Conservation (phyloP, 2,888 invertebrate genomes). For the Stenodema calcarata region DNA sequence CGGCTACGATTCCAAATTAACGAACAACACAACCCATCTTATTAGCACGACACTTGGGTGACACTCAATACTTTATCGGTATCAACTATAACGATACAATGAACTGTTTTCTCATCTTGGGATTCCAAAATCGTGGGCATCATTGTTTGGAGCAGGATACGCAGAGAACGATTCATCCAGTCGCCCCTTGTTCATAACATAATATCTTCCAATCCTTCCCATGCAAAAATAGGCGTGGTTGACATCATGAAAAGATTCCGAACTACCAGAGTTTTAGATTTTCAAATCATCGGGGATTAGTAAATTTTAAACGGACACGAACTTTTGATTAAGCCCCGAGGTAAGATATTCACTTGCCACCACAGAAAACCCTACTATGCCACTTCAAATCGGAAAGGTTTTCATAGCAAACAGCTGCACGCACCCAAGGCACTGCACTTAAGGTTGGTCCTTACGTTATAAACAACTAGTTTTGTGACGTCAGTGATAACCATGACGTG, state of each 20-base stretch:
- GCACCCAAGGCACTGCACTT: not conserved
- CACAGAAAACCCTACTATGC: too few species aligned
- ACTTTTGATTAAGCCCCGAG: not conserved
- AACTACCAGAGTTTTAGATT: not conserved
- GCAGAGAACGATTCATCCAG: not conserved
- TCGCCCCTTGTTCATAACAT: not conserved
- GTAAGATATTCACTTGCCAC: not conserved
- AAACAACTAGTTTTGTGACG: not conserved
- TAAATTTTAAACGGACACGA: not conserved
- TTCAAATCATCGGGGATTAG: not conserved
- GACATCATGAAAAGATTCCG: not conserved
- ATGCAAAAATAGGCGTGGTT: not conserved
- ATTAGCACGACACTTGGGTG: not conserved
- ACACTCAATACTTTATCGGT: not conserved
- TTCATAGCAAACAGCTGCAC: slow-evolving; percentile 24
- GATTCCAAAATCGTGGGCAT: not conserved
- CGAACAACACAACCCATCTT: not conserved
- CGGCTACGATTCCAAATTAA: not conserved
- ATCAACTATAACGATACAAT: not conserved
- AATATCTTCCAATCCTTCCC: not conserved
- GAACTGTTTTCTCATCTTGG: not conserved
- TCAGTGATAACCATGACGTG: too few species aligned
- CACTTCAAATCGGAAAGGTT: slow-evolving; percentile 9
- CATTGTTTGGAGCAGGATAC: not conserved
- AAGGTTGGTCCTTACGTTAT: not conserved